phyloP scores from a whole-genome alignment of 2,797 vertebrate species.

The Pangasius krempfi region DNA sequence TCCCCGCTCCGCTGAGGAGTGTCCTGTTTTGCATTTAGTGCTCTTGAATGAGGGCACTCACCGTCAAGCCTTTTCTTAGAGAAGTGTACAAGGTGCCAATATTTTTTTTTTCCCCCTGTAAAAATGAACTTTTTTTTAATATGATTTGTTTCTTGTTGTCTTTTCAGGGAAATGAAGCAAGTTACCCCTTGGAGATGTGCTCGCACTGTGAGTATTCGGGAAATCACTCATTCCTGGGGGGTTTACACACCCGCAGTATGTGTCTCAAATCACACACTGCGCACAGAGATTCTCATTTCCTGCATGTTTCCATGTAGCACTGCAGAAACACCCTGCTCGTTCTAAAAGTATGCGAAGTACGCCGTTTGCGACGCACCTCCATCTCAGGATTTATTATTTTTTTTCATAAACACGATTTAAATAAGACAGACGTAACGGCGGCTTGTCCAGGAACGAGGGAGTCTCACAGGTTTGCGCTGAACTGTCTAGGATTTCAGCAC shows the following conservation, averaged over 20 bases:
- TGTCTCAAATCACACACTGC: background rate
- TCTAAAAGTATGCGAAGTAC: too few species aligned
- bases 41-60: background rate
- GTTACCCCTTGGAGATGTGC: conserved; percentile 97
- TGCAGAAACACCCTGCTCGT: background rate
- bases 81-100: background rate
- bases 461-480: too few species aligned
- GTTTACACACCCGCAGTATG: background rate
- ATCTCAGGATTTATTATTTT: too few species aligned
- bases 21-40: conserved; percentile 8
- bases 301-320: background rate
- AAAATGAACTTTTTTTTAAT: background rate
- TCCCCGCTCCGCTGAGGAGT: background rate
- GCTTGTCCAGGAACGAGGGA: too few species aligned
- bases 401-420: too few species aligned
- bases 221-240: background rate
- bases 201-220: conserved; percentile 89
- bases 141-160: background rate
- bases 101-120: background rate
- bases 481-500: too few species aligned
- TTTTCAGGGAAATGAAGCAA: conserved; percentile 93
- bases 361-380: too few species aligned
- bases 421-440: too few species aligned
- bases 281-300: too few species aligned
- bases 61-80: background rate